Evolutionary conservation across 2,113 vertebrate species (phyloP).

Genomic region (Argyrosomus japonicus): DNA sequence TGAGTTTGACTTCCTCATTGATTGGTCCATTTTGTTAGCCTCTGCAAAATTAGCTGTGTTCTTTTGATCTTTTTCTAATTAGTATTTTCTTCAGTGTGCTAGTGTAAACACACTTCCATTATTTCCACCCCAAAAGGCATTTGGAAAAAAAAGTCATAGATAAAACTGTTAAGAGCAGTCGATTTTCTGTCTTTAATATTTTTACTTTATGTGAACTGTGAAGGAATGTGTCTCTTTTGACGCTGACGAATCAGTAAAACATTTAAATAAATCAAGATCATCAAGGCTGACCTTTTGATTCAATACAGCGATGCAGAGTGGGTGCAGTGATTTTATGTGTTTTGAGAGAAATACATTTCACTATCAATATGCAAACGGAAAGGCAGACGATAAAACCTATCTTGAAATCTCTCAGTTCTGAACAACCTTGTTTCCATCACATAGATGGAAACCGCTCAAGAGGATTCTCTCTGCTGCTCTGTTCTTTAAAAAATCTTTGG

Average conservation of each 20-base stretch:
- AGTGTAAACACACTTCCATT: slow-evolving; percentile 30
- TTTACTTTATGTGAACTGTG: not conserved
- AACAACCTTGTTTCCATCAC: slow-evolving; percentile 14
- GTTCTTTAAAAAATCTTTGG: slow-evolving; percentile 7
- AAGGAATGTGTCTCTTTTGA: not conserved
- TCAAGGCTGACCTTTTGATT: not conserved
- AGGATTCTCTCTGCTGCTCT: slow-evolving; percentile 27
- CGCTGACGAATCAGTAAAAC: not conserved
- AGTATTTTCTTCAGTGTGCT: slow-evolving; percentile 12
- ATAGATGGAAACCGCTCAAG: slow-evolving; percentile 23
- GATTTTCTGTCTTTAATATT: not conserved
- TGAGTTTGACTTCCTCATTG: slow-evolving; percentile 58
- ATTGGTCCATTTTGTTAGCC: slow-evolving; percentile 54
- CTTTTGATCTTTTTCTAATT: slow-evolving; percentile 53
- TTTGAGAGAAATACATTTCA: slow-evolving; percentile 7
- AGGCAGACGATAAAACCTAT: slow-evolving; percentile 20
- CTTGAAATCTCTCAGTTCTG: slow-evolving; percentile 43
- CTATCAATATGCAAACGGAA: slow-evolving; percentile 2
- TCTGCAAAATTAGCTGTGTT: slow-evolving; percentile 35
- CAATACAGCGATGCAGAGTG: not conserved
- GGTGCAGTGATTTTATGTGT: not conserved
- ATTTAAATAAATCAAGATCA: not conserved
- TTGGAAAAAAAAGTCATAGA: not conserved
- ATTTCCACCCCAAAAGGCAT: not conserved
- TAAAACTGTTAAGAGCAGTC: not conserved